Conservation (phyloP, 2,888 invertebrate species). For the Conops quadrifasciatus region DNA sequence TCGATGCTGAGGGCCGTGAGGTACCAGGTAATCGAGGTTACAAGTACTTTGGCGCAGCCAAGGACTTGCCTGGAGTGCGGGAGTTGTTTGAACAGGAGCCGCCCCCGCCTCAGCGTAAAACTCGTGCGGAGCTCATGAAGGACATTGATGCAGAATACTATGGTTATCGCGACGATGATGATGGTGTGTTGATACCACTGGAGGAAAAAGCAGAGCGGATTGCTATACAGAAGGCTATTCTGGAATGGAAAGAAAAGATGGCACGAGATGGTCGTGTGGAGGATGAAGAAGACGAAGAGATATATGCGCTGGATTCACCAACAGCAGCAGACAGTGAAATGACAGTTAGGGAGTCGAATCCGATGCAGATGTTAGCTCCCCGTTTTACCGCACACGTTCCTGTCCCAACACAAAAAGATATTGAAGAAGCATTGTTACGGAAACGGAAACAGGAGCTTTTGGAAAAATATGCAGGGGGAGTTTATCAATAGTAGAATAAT, state of each 20-base stretch:
- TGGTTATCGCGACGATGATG: slow-evolving; percentile 98
- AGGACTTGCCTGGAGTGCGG: slow-evolving; percentile 96
- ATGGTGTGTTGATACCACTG: slow-evolving; percentile 89
- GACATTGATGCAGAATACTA: slow-evolving; percentile 99
- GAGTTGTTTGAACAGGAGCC: slow-evolving; percentile 98
- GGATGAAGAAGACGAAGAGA: slow-evolving; percentile 74
- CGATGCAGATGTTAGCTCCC: slow-evolving; percentile 65
- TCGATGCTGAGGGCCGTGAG: slow-evolving; percentile 93
- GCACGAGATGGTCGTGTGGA: slow-evolving; percentile 75
- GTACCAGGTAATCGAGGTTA: slow-evolving; percentile 98
- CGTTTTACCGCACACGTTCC: slow-evolving; percentile 86
- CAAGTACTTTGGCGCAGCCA: slow-evolving; percentile 98
- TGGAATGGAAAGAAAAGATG: slow-evolving; percentile 75
- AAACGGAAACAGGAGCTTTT: slow-evolving; percentile 93
- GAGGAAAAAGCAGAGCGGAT: slow-evolving; percentile 83
- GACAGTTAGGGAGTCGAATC: slow-evolving; percentile 52
- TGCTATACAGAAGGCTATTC: slow-evolving; percentile 70
- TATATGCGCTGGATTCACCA: slow-evolving; percentile 60
- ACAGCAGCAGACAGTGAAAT: slow-evolving; percentile 52
- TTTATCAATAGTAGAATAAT: background rate
- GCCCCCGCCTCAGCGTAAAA: slow-evolving; percentile 87
- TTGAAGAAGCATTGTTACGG: slow-evolving; percentile 88
- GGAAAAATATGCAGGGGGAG: slow-evolving; percentile 76
- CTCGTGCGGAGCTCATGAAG: slow-evolving; percentile 95
- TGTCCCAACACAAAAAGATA: slow-evolving; percentile 93